Evolutionary conservation across 2,888 invertebrate species (phyloP).

Genomic region (Synergus laeviventris): DNA sequence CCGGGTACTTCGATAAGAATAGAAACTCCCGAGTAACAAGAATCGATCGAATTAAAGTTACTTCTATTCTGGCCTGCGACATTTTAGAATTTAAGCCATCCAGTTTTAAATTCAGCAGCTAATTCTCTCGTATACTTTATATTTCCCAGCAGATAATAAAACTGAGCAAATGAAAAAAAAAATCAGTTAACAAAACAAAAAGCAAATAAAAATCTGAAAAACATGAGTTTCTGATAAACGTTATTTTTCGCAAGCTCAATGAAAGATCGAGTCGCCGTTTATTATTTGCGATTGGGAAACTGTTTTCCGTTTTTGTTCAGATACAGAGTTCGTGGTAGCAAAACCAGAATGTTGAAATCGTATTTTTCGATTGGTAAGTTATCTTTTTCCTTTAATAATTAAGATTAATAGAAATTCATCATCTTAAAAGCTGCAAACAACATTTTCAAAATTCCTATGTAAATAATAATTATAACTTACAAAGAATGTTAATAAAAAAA

Average conservation of each 20-base stretch:
- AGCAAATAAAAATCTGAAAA: not conserved
- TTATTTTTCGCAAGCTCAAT: not conserved
- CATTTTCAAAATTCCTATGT: too few species aligned
- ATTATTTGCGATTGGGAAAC: not conserved
- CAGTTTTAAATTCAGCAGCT: not conserved
- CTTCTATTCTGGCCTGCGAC: conserved; percentile 32
- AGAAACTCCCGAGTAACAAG: conserved; percentile 28
- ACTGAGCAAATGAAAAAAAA: not conserved
- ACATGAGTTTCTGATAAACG: not conserved
- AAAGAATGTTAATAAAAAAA: too few species aligned
- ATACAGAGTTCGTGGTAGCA: not conserved
- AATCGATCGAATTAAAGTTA: conserved; percentile 38
- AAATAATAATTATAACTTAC: too few species aligned
- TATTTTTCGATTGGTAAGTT: not conserved
- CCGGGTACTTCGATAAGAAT: conserved; percentile 12
- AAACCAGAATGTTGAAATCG: not conserved
- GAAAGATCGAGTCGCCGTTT: not conserved
- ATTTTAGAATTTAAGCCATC: conserved; percentile 32
- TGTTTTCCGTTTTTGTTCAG: not conserved
- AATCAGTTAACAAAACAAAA: too few species aligned
- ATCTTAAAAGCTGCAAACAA: not conserved
- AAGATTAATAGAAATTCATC: not conserved
- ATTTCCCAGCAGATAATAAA: not conserved
- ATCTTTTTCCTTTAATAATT: not conserved
- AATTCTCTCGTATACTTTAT: not conserved